Evolutionary conservation across 2,888 invertebrate genomes (phyloP).

Genomic region (Xylocampa areola): DNA sequence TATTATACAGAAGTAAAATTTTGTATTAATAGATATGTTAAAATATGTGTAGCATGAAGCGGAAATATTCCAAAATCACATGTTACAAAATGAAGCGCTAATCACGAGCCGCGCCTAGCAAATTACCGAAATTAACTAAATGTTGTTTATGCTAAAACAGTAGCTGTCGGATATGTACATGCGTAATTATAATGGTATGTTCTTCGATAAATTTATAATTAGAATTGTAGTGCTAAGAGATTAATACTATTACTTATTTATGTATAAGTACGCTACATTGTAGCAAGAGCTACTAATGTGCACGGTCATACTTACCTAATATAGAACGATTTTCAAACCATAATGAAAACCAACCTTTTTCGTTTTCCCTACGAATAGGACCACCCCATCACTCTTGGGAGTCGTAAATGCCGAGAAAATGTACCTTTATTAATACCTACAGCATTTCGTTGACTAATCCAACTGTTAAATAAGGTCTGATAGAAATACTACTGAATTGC

Average conservation of each 20-base stretch:
- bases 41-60: constrained; percentile 12
- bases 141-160: constrained; percentile 48
- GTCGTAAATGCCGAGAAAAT: constrained; percentile 36
- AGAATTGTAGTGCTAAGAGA: constrained; percentile 1
- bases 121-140: constrained; percentile 53
- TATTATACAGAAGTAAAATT: neutral
- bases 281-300: neutral
- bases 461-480: constrained; percentile 31
- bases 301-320: neutral
- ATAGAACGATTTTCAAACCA: constrained; percentile 36
- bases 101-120: constrained; percentile 48
- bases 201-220: constrained; percentile 3
- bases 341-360: constrained; percentile 19
- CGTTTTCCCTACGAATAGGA: constrained; percentile 9
- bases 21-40: no score
- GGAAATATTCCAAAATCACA: constrained; percentile 52
- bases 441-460: constrained; percentile 50
- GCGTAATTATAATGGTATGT: constrained; percentile 32
- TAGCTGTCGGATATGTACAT: constrained; percentile 25
- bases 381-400: constrained; percentile 35
- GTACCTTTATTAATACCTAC: constrained; percentile 42
- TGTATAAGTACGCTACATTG: no score
- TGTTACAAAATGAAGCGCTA: constrained; percentile 50
- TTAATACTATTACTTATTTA: no score
- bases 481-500: constrained; percentile 6